Conservation (phyloP, 2,113 vertebrate genomes). For the Balaeniceps rex region DNA sequence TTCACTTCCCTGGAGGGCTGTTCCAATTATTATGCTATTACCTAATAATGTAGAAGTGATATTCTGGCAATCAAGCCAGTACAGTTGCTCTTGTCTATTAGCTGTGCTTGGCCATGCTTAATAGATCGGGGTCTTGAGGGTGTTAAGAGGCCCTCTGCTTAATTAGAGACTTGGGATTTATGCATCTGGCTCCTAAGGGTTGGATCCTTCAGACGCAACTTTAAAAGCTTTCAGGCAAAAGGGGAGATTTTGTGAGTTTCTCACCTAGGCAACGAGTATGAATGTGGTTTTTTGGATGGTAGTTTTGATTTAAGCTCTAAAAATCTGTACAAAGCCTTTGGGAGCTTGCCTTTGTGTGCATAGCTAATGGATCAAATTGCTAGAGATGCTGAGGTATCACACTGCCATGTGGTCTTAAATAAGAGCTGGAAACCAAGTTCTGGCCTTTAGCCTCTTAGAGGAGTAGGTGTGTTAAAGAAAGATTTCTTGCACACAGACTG, state of each 20-base stretch:
- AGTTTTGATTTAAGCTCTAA: background rate
- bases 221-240: background rate
- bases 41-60: background rate
- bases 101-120: background rate
- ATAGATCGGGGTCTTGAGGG: background rate
- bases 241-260: background rate
- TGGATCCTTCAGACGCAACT: background rate
- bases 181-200: background rate
- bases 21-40: background rate
- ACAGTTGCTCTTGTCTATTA: background rate
- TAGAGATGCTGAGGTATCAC: background rate
- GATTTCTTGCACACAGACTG: background rate
- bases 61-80: background rate
- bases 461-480: background rate
- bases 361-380: constrained; percentile 15
- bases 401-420: background rate
- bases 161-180: background rate
- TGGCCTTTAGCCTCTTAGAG: background rate
- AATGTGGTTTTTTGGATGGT: background rate
- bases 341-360: background rate
- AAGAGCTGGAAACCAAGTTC: background rate
- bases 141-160: background rate
- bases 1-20: background rate
- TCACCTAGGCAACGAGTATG: background rate
- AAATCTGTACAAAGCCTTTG: background rate